phyloP scores from a whole-genome alignment of 2,888 invertebrate genomes.

The Scaptomyza cyrtandrae region DNA sequence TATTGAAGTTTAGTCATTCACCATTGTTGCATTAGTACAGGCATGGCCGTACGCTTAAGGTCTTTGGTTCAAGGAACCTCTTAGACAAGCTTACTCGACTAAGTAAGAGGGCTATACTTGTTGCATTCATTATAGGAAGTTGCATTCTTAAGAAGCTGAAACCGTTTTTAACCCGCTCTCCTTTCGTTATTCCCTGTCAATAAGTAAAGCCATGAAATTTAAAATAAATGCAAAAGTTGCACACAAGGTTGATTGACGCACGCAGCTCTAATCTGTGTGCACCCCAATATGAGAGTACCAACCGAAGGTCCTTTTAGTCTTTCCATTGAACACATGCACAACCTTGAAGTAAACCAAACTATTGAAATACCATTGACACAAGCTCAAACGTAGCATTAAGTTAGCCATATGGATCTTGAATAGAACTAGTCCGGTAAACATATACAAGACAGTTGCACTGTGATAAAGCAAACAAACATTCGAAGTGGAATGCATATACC shows the following conservation, averaged over 20 bases:
- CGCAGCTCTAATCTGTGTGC: not conserved
- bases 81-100: no score
- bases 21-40: no score
- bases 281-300: not conserved
- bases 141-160: no score
- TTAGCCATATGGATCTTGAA: not conserved
- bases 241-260: slow-evolving; percentile 3
- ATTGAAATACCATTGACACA: slow-evolving; percentile 58
- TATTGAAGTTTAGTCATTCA: no score
- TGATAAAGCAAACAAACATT: not conserved
- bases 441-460: no score
- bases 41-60: no score
- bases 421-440: slow-evolving; percentile 1
- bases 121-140: no score
- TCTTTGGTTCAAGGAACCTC: no score
- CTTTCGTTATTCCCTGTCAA: slow-evolving; percentile 22
- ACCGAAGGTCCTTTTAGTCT: not conserved
- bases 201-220: slow-evolving; percentile 28
- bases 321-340: slow-evolving; percentile 6
- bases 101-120: no score
- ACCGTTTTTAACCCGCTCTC: no score
- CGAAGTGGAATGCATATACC: not conserved
- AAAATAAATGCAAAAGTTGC: slow-evolving; percentile 10
- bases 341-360: slow-evolving; percentile 32
- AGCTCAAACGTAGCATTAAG: not conserved